Percentiles rank a stretch among this genome's conserved stretches.
phyloP scores from a whole-genome alignment of 1,140 invertebrate species.

The Oryctes rhinoceros region DNA sequence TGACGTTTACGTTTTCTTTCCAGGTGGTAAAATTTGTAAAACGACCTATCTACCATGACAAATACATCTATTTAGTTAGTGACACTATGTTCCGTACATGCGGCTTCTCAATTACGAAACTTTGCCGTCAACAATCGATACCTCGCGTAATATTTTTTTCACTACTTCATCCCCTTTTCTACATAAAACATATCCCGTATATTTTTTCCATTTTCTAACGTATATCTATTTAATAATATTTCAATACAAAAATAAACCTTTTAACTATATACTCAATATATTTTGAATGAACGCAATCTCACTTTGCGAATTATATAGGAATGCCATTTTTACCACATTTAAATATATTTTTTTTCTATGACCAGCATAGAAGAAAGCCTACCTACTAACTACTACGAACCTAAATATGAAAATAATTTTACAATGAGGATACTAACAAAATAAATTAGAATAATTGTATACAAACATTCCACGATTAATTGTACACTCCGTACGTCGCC shows the following conservation, averaged over 20 bases:
- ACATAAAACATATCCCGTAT: background rate
- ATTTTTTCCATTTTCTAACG: conserved; percentile 5
- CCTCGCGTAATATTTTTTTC: background rate
- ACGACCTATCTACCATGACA: conserved; percentile 49
- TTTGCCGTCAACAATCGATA: conserved; percentile 52
- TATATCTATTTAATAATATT: conserved; percentile 42
- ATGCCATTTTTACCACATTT: conserved; percentile 47
- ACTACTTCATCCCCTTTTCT: background rate
- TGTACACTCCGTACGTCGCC: background rate
- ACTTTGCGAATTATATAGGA: conserved; percentile 42
- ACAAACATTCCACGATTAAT: background rate
- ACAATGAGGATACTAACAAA: background rate
- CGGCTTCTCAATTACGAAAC: conserved; percentile 50
- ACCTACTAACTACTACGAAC: conserved; percentile 27
- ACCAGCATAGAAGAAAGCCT: conserved; percentile 51
- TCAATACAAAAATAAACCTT: conserved; percentile 43
- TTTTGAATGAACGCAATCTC: conserved; percentile 21
- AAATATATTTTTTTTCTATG: conserved; percentile 48
- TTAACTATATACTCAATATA: conserved; percentile 32
- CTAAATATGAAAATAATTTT: conserved; percentile 5
- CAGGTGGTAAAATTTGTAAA: background rate
- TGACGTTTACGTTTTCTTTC: background rate
- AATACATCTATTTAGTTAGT: conserved; percentile 53
- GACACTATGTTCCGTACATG: conserved; percentile 50
- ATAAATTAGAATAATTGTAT: conserved; percentile 27